Conservation (phyloP, 2,888 invertebrate species). For the Hololepta plana region DNA sequence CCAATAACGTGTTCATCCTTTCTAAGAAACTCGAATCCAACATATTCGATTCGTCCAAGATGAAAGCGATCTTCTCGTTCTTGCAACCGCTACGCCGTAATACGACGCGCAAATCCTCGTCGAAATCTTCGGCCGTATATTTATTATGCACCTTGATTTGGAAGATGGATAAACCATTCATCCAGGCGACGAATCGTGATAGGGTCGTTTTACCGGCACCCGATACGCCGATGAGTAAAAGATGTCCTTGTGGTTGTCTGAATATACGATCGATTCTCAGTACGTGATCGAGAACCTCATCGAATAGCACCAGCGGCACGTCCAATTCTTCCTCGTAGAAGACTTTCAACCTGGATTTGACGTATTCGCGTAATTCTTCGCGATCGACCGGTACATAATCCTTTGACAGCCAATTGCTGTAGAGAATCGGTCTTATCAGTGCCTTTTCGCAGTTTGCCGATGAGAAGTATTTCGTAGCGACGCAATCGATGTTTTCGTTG, state of each 20-base stretch:
- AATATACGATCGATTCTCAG: constrained; percentile 97
- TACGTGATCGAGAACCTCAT: constrained; percentile 99
- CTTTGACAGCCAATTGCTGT: constrained; percentile 98
- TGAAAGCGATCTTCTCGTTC: constrained; percentile 98
- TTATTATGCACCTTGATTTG: constrained; percentile 99
- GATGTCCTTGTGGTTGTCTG: constrained; percentile 96
- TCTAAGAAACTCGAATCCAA: constrained; percentile 97
- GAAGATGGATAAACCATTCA: constrained; percentile 98
- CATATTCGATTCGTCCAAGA: constrained; percentile 97
- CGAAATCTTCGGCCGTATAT: constrained; percentile 96
- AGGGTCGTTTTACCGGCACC: constrained; percentile 99
- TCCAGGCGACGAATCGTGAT: constrained; percentile 98
- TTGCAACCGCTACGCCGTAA: constrained; percentile 75
- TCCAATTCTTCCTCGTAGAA: constrained; percentile 99
- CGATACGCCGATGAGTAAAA: constrained; percentile 93
- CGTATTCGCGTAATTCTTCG: constrained; percentile 89
- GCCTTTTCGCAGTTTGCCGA: constrained; percentile 47
- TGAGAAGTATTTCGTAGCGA: constrained; percentile 89
- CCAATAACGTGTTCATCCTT: constrained; percentile 95
- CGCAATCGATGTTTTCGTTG: constrained; percentile 88
- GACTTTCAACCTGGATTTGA: constrained; percentile 84
- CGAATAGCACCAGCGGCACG: constrained; percentile 93
- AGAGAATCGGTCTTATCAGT: constrained; percentile 84
- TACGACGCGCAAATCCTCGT: constrained; percentile 89
- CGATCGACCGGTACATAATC: constrained; percentile 94